Conservation (phyloP, 2,888 invertebrate species). For the Notodonta dromedarius region DNA sequence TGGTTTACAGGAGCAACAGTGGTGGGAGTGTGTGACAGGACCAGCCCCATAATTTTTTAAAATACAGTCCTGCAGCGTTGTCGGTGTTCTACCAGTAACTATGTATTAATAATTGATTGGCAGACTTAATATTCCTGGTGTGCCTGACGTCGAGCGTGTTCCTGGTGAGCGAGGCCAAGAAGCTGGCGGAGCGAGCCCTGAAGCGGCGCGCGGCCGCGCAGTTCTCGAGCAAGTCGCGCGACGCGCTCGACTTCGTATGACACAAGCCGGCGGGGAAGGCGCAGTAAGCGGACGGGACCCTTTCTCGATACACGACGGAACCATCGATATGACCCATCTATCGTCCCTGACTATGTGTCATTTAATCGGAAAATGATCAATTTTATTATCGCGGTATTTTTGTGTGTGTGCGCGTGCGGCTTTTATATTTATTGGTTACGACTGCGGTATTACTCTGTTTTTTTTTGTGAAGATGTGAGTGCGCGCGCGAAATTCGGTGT, state of each 20-base stretch:
- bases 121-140: conserved; percentile 96
- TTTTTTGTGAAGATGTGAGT: conserved; percentile 9
- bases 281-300: conserved; percentile 61
- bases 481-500: conserved; percentile 6
- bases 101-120: conserved; percentile 50
- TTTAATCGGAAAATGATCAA: conserved; percentile 20
- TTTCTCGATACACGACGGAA: conserved; percentile 56
- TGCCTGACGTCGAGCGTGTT: conserved; percentile 98
- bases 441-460: conserved; percentile 1
- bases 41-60: too few relatives aligned
- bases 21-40: too few relatives aligned
- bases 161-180: conserved; percentile 96
- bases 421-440: conserved; percentile 10
- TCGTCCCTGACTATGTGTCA: background rate
- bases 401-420: conserved; percentile 9
- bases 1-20: too few relatives aligned
- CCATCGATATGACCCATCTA: conserved; percentile 55
- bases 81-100: too few relatives aligned
- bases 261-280: conserved; percentile 77
- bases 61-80: too few relatives aligned
- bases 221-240: conserved; percentile 72
- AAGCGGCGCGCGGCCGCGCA: conserved; percentile 81
- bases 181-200: conserved; percentile 90
- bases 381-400: conserved; percentile 31
- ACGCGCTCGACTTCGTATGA: conserved; percentile 90